Percentiles rank a stretch among this genome's conserved stretches.
Evolutionary conservation across 2,888 invertebrate species (phyloP).

Genomic region (Disparrhopalites patrizii): DNA sequence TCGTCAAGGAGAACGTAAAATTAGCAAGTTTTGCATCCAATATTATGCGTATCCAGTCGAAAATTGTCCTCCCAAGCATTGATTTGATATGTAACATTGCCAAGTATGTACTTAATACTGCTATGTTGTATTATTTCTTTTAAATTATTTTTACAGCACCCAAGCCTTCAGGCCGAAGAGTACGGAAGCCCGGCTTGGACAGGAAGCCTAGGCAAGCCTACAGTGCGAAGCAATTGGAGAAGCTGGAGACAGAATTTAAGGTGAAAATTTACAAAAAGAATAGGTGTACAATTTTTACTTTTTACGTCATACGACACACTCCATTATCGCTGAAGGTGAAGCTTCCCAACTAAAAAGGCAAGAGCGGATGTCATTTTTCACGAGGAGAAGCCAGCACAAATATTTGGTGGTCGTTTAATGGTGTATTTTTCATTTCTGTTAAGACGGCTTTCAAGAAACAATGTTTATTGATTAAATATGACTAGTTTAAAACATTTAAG

Average conservation of each 20-base stretch:
- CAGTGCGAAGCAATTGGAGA: constrained; percentile 87
- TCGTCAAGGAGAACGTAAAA: no score
- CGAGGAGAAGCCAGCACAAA: neutral
- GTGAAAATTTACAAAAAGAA: no score
- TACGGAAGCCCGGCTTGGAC: constrained; percentile 82
- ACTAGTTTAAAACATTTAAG: neutral
- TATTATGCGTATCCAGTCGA: no score
- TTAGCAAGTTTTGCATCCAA: no score
- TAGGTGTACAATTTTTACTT: no score
- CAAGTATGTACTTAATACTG: no score
- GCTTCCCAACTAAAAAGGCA: neutral
- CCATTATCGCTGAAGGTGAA: neutral
- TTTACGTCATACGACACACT: no score
- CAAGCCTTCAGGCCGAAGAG: constrained; percentile 72
- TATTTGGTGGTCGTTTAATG: neutral
- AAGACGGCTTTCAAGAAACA: no score
- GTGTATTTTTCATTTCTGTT: no score
- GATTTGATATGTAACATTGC: no score
- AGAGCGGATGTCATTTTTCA: constrained; percentile 3
- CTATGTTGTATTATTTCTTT: neutral
- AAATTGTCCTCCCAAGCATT: no score
- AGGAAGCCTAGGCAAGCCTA: constrained; percentile 94
- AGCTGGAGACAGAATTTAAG: constrained; percentile 90
- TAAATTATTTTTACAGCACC: constrained; percentile 60
- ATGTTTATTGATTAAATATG: no score